Base-by-base conservation (phyloP, 1,140 invertebrate species). In the Oryctes rhinoceros region DNA sequence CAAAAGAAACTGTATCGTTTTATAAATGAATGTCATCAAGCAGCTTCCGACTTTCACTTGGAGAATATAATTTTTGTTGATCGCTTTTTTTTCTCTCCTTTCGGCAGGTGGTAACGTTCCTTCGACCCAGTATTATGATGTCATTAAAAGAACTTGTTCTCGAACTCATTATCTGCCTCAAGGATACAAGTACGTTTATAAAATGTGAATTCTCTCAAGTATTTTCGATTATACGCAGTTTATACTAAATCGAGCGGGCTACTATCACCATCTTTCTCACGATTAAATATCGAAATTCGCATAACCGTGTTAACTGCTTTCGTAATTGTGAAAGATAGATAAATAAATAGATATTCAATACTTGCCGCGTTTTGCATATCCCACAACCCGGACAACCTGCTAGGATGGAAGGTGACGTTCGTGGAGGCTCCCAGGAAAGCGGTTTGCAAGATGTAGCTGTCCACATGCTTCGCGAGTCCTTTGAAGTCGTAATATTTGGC, bases 321-420 rank as follows among this genome's bases (percentile, higher is more conserved):
- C 24, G 24, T 2, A 30, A 30, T 44, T 44, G 5, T 3, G 3
- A 44, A 44, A 44, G 5, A 44, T 44, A 44, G 1, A 44, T 4
- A 10, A 44, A 44, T 3, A 44, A 10, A 44, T 3, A 44, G 18
- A 18, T 59, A 76, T 47, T 3, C 13, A 74, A 74, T 35, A 84
- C 90, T 91, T 88, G 93, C 93, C 78, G 93, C 92, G 83, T 95
- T 95, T 81, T 94, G 90, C 89, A 95, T 92, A 83, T 95, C 94
- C 87, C 93, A 94, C 24, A 94, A 85, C 3, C 94, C 94, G 87
- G 94, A 95, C 80, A 95, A 87, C 79, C 94, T 88, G 83, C 93
- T 94, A 0, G 93, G 94, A 87, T 95, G 94, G 85, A 92, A 95
- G 0, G 94, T 93, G 81, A 91, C 88, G 82, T 92, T 92, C 79